Percentiles rank a stretch among this genome's conserved stretches.
phyloP scores from a whole-genome alignment of 2,113 vertebrate genomes.

The Nesoenas mayeri region DNA sequence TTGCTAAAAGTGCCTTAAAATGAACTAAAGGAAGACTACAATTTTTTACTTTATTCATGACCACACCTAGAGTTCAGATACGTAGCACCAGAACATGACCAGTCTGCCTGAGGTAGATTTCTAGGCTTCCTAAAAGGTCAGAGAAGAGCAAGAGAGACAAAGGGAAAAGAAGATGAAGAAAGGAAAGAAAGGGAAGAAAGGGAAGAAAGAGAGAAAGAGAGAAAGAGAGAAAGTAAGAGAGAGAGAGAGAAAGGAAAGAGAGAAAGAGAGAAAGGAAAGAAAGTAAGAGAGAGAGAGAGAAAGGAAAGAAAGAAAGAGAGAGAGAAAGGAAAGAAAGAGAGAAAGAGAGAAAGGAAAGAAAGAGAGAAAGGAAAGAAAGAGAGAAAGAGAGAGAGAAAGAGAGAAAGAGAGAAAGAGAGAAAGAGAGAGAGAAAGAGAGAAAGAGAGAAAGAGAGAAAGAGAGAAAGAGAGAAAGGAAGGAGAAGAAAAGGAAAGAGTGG shows the following conservation, averaged over 20 bases:
- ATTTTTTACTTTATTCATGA: not conserved
- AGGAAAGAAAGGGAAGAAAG: no score
- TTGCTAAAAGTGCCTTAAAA: not conserved
- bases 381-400: no score
- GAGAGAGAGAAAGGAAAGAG: no score
- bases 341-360: not conserved
- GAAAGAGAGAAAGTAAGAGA: not conserved
- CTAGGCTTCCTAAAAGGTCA: not conserved
- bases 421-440: not conserved
- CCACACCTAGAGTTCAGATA: not conserved
- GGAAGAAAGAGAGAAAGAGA: no score
- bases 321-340: no score
- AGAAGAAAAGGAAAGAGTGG: no score
- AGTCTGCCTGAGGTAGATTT: not conserved
- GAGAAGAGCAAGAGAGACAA: not conserved
- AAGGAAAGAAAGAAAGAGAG: rapidly evolving
- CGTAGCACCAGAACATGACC: not conserved
- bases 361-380: no score
- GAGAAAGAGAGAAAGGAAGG: not conserved
- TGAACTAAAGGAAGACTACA: not conserved
- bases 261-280: rapidly evolving
- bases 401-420: not conserved
- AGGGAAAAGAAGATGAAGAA: not conserved
- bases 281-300: not conserved
- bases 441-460: no score